phyloP scores from a whole-genome alignment of 2,888 invertebrate species.

The Danaus chrysippus region DNA sequence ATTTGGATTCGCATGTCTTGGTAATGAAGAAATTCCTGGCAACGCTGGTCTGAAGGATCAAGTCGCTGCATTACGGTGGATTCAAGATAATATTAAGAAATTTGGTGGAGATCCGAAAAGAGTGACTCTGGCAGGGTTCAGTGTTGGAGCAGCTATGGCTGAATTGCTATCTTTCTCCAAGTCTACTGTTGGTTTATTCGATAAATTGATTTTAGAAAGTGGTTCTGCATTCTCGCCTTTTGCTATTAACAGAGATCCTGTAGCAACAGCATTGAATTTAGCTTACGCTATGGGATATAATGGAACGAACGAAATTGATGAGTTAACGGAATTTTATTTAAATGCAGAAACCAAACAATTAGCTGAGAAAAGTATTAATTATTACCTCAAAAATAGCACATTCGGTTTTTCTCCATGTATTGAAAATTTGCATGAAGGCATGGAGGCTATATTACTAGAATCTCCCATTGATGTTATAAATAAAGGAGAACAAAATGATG shows the following conservation, averaged over 20 bases:
- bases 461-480: constrained; percentile 58
- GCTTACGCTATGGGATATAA: constrained; percentile 62
- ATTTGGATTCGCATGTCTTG: constrained; percentile 83
- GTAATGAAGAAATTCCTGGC: constrained; percentile 82
- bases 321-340: constrained; percentile 62
- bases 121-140: constrained; percentile 90
- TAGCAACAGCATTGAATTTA: constrained; percentile 61
- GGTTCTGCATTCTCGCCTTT: constrained; percentile 65
- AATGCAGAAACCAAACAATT: constrained; percentile 46
- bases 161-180: constrained; percentile 58
- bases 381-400: constrained; percentile 61
- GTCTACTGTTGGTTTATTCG: constrained; percentile 54
- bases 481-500: constrained; percentile 47
- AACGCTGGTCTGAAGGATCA: constrained; percentile 93
- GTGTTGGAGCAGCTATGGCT: constrained; percentile 83
- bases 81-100: constrained; percentile 84
- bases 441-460: constrained; percentile 57
- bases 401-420: constrained; percentile 70
- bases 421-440: constrained; percentile 49
- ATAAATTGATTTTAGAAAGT: constrained; percentile 66
- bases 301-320: constrained; percentile 52
- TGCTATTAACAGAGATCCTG: constrained; percentile 60
- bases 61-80: constrained; percentile 86
- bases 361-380: constrained; percentile 55
- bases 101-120: constrained; percentile 90